Conservation (phyloP, 2,797 vertebrate species). For the Oceanodroma leucorhoa region DNA sequence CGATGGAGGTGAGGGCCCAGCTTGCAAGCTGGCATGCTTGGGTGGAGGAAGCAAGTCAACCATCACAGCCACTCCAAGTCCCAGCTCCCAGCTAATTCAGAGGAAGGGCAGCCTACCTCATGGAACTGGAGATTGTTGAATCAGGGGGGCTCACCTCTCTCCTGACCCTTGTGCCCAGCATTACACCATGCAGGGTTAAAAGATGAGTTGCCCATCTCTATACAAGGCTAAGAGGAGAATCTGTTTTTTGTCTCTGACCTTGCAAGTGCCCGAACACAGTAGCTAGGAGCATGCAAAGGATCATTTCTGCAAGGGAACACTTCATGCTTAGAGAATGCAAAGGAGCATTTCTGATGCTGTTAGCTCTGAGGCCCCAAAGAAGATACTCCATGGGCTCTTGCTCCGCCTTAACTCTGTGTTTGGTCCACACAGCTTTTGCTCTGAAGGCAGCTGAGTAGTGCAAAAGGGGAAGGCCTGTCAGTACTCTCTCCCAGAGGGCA, state of each 20-base stretch:
- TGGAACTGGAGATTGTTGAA: neutral
- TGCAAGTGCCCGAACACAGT: neutral
- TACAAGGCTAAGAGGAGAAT: neutral
- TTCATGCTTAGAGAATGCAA: neutral
- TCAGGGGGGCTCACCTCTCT: neutral
- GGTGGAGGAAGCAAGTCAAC: neutral
- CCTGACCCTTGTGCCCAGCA: neutral
- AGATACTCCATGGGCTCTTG: neutral
- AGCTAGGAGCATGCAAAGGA: neutral
- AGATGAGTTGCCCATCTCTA: neutral
- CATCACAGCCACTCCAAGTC: neutral
- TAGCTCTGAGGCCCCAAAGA: neutral
- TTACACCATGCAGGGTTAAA: neutral
- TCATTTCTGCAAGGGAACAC: neutral
- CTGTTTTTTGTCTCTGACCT: neutral
- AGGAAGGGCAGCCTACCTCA: neutral
- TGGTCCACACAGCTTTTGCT: neutral
- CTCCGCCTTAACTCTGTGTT: neutral
- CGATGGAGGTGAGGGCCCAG: constrained; percentile 85
- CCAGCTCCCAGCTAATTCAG: neutral
- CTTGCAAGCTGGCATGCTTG: neutral
- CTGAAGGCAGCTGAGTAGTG: neutral
- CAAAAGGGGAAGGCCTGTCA: neutral
- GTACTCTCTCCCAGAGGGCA: neutral
- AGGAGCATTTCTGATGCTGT: neutral